phyloP scores from a whole-genome alignment of 1,140 invertebrate species.

The Pseudomyrmex pallidus region DNA sequence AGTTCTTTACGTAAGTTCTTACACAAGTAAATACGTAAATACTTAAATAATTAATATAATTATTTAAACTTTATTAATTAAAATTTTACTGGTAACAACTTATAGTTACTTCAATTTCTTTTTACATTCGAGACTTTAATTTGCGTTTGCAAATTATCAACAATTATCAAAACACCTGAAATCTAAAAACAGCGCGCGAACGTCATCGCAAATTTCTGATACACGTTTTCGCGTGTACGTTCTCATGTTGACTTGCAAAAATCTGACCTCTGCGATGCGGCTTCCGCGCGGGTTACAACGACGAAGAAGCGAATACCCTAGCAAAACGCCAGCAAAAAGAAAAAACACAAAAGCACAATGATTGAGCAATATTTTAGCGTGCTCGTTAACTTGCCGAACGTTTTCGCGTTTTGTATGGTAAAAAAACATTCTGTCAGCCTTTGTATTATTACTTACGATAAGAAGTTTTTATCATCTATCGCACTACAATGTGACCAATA shows the following conservation, averaged over 20 bases:
- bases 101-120: no score
- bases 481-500: no score
- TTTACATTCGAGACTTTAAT: no score
- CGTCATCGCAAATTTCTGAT: background rate
- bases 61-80: background rate
- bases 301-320: background rate
- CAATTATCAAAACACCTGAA: background rate
- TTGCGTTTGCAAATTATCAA: no score
- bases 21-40: background rate
- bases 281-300: background rate
- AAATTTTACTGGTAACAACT: no score
- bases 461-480: no score
- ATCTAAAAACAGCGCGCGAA: background rate
- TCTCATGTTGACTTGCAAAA: background rate
- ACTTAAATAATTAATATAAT: background rate
- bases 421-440: no score
- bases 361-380: background rate
- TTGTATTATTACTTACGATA: background rate
- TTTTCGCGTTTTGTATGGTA: background rate
- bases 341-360: constrained; percentile 36
- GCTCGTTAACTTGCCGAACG: background rate
- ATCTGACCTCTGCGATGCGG: constrained; percentile 14
- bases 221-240: background rate
- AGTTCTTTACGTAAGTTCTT: background rate
- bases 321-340: constrained; percentile 13